Evolutionary conservation across 2,888 invertebrate genomes (phyloP).

Genomic region (Augiades crinisus): DNA sequence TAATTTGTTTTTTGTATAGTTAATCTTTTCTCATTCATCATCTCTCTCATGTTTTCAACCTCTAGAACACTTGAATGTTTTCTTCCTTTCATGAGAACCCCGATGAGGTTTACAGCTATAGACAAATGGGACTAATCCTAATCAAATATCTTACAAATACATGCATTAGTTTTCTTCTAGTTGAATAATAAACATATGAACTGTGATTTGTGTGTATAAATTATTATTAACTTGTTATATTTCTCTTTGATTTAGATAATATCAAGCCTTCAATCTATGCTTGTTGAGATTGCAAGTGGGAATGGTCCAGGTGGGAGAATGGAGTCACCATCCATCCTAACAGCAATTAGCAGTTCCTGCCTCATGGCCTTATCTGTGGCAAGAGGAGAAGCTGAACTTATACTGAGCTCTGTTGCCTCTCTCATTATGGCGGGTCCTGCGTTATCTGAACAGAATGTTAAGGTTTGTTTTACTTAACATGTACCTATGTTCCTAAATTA

Average conservation of each 20-base stretch:
- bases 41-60: no score
- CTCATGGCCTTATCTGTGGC: constrained; percentile 95
- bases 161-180: no score
- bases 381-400: constrained; percentile 94
- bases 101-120: no score
- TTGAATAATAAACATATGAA: no score
- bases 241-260: constrained; percentile 70
- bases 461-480: constrained; percentile 77
- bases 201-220: no score
- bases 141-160: no score
- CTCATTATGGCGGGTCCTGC: constrained; percentile 92
- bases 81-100: no score
- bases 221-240: constrained; percentile 38
- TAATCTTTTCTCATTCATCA: neutral
- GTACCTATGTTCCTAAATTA: no score
- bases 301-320: constrained; percentile 47
- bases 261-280: constrained; percentile 90
- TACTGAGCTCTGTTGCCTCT: constrained; percentile 92
- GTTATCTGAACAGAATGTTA: constrained; percentile 89
- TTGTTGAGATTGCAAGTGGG: constrained; percentile 91
- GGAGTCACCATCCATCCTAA: constrained; percentile 85
- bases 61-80: no score
- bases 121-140: no score
- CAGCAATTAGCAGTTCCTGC: constrained; percentile 95
- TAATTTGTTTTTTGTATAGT: no score